Base-by-base conservation (phyloP, 1,140 invertebrate species). In the Drosophila oshimai region DNA sequence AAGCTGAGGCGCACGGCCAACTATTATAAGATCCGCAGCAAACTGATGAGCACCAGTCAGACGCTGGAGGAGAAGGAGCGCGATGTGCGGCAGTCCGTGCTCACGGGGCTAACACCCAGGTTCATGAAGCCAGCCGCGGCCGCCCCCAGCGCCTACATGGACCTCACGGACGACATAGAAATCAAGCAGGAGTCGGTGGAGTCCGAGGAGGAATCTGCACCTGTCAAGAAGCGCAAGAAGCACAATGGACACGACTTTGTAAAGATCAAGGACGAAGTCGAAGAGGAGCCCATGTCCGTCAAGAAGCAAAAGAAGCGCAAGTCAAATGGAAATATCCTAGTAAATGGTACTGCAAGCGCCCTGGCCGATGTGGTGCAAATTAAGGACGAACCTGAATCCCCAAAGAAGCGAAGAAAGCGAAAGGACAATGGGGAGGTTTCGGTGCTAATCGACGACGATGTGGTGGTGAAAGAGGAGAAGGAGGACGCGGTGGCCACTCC, bases 51-150 rank as follows among this genome's bases (percentile, higher is more conserved):
- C 9, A 46, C 18, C 3, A 45, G 54, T 4, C 58, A 75, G 31
- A 86, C 80, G 0, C 61, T 86, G 17, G 10, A 46, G 7, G 46
- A 86, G 12, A 86, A 86, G 49, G 80, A 86, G 26, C n/a, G 13
- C n/a, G 75, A 72, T 24, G 67, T 86, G 7, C 65, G 81, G 0
- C 71, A 86, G 7, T 80, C 80, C 1, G 80, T 87, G 33, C 4
- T 86, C 1, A 86, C 81, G 0, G 80, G 80, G 0, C 37, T 60
- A 0, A 29, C n/a, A 6, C 79, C 79, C n/a, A 26, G 24, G 0
- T 83, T 74, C 3, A 71, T 83, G 79, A 5, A 28, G 0, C 0
- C 36, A 1, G 10, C 6, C 0, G 9, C 31, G 10, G 4, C 0
- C 26, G 36, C 9, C 28, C 50, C 13, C 1, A 10, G 13, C 7